Evolutionary conservation across 2,113 vertebrate species (phyloP), one percentile per base, ranked within the genome.

Genomic region (Protobothrops flavoviridis): DNA sequence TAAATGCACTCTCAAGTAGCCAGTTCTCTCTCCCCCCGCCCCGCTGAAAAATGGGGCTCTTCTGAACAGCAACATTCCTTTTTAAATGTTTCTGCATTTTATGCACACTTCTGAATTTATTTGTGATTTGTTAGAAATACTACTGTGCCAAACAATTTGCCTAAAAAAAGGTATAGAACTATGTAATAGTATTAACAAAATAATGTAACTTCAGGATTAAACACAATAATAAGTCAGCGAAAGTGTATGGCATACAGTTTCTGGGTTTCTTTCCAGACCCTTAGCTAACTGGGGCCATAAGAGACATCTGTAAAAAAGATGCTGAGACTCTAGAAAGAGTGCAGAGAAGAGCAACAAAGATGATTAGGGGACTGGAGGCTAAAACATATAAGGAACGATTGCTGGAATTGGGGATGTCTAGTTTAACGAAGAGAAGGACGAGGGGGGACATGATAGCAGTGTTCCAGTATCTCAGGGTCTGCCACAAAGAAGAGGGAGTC

Each of bases 1-100:
- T 93, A 48, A 88, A 69, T 94, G 43, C 33, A 64, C 93, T 95
- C 74, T 85, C 33, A 81, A 85, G 55, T 4, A 29, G 33, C 52
- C 33, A 57, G 20, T 5, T 57, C 39, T 43, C 33, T n/a, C 6
- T 4, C 9, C 81, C 81, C 13, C 50, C 8, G n/a, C n/a, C 17
- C n/a, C 20, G 59, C 61, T 50, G 26, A 52, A 81, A 74, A 55
- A 91, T 53, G 4, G 7, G 11, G 48, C 33, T 20, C 50, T 69
- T 24, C 13, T 81, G 52, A 33, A 24, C 29, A 74, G 50, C 45
- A 24, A 43, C 4, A 50, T 26, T 33, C 87, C 8, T 15, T 24
- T 57, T 89, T 45, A 57, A 21, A 12, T 5, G 5, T 43, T 55
- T 24, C 4, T 57, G 20, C 10, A 53, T 43, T 57, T 59, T 23